phyloP scores from a whole-genome alignment of 2,113 vertebrate species.

The Melanerpes formicivorus region DNA sequence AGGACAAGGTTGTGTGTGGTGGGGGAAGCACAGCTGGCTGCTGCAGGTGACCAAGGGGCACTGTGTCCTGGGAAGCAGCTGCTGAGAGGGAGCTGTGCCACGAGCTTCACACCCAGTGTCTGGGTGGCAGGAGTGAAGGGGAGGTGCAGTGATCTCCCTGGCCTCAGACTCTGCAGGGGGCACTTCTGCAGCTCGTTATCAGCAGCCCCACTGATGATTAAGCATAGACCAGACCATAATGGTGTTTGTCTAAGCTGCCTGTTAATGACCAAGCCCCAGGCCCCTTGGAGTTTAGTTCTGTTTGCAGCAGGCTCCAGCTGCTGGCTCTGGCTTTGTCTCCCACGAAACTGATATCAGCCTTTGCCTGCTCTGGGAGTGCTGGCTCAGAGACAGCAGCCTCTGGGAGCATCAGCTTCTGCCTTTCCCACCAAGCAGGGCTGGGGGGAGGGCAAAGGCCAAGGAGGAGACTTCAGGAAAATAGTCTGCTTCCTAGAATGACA shows the following conservation, averaged over 20 bases:
- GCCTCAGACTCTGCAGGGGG: background rate
- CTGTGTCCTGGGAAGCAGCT: accelerated
- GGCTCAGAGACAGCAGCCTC: background rate
- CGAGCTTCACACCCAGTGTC: accelerated
- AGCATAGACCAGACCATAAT: background rate
- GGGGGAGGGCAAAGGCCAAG: conserved; percentile 6
- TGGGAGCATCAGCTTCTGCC: background rate
- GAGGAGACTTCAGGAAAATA: background rate
- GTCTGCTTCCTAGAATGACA: background rate
- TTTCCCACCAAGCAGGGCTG: background rate
- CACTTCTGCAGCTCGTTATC: background rate
- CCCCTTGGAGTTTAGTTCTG: background rate
- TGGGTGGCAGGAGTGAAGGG: accelerated
- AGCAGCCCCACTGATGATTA: background rate
- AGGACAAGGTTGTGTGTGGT: background rate
- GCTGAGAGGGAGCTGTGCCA: background rate
- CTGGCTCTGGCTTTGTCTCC: background rate
- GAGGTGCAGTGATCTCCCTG: background rate
- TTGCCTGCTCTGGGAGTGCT: background rate
- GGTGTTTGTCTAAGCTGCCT: conserved; percentile 4
- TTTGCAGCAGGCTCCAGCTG: conserved; percentile 14
- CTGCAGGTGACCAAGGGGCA: background rate
- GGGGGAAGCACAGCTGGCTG: background rate
- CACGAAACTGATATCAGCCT: background rate
- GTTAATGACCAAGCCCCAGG: background rate